Evolutionary conservation across 2,888 invertebrate species (phyloP), one percentile per base, ranked within the genome.

Genomic region (Mesoligia furuncula): DNA sequence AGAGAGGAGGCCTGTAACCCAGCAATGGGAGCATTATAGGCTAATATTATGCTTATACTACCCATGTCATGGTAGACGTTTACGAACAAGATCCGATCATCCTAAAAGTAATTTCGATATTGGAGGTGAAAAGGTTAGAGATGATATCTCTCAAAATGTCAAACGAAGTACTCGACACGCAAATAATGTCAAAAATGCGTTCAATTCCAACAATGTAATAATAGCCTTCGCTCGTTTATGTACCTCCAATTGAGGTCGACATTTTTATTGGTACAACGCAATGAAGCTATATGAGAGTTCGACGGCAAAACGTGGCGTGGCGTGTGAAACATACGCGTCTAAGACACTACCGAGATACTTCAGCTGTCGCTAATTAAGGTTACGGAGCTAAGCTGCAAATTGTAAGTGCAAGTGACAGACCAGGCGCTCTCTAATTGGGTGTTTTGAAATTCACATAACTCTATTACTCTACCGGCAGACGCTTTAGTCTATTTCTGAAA

Each of bases 81-180:
- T 36, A 51, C 54, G 27, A 76, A 59, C 54, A 42, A 80, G 51
- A 68, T 75, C 51, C 13, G 31, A 72, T 72, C 66, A 76, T 71
- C 65, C 48, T 45, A 82, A 79, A 84, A 80, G 64, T 78, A 85
- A 71, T 73, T 79, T 81, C 65, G 83, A 85, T 87, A 86, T 77
- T 77, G 77, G 74, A 85, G 91, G 93, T 93, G 93, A 94, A 93
- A 87, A 93, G 92, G 90, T 91, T 89, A 79, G 86, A 90, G 93
- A 94, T 93, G 82, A 84, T 90, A 93, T 93, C 92, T 90, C 83
- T 87, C 90, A 90, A 92, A 94, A 95, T 93, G 93, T 91, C 93
- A 92, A 94, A 91, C 42, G 68, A 66, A 72, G 75, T 73, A 77
- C 65, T 76, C 45, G 65, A 74, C 73, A 76, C 57, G 69, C 80